Conservation (phyloP, 1,140 invertebrate species). For the Heterodera schachtii region DNA sequence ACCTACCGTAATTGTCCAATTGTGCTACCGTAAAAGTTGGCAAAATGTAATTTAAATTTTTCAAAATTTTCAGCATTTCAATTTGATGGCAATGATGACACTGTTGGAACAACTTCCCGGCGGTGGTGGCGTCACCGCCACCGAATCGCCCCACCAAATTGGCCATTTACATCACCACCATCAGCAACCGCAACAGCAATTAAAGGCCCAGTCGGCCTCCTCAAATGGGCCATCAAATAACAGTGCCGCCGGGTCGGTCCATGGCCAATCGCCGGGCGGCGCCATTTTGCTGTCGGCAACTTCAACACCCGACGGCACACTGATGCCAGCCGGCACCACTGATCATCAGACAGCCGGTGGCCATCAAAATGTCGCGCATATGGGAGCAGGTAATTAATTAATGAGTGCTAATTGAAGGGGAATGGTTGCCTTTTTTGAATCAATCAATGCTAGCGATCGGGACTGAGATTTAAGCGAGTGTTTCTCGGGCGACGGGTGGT, state of each 20-base stretch:
- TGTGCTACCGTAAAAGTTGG: too few relatives aligned
- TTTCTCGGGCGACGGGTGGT: too few relatives aligned
- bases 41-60: too few relatives aligned
- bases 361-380: not conserved
- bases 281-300: not conserved
- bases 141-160: not conserved
- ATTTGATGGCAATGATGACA: not conserved
- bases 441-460: too few relatives aligned
- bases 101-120: not conserved
- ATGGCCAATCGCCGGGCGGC: not conserved
- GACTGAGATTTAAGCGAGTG: too few relatives aligned
- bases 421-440: too few relatives aligned
- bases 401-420: not conserved
- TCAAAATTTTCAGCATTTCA: too few relatives aligned
- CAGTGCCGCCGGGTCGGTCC: not conserved
- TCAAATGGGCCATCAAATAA: too few relatives aligned
- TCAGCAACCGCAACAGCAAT: too few relatives aligned
- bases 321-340: not conserved
- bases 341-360: not conserved
- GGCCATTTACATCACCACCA: not conserved
- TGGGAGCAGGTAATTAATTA: not conserved
- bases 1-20: too few relatives aligned
- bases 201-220: too few relatives aligned
- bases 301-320: not conserved
- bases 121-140: not conserved